Evolutionary conservation across 2,113 vertebrate species (phyloP).

Genomic region (Lucifuga dentata): DNA sequence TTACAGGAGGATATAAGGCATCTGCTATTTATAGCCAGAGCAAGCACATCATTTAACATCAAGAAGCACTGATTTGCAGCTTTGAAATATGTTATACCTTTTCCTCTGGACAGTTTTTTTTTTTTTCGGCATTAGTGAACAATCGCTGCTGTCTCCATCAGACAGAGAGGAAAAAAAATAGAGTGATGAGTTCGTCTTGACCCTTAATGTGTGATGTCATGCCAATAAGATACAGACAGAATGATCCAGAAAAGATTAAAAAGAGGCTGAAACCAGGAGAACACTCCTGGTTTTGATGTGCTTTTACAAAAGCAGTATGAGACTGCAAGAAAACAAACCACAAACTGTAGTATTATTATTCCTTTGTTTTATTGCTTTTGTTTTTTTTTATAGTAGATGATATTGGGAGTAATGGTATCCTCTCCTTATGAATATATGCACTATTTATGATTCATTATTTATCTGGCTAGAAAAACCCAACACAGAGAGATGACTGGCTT

Average conservation of each 20-base stretch:
- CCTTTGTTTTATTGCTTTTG: neutral
- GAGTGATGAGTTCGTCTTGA: constrained; percentile 37
- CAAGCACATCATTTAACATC: constrained; percentile 15
- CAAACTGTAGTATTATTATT: no score
- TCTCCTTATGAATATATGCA: no score
- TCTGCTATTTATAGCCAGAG: neutral
- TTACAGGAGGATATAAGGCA: neutral
- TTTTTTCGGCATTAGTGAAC: constrained; percentile 10
- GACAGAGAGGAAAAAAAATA: neutral
- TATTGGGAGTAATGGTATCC: no score
- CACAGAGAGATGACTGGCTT: neutral
- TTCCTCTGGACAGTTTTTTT: neutral
- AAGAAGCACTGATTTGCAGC: constrained; percentile 11
- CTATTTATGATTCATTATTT: no score
- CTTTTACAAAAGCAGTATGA: neutral
- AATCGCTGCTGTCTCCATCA: neutral
- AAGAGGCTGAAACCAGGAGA: neutral
- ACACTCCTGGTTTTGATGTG: neutral
- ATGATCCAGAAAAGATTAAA: neutral
- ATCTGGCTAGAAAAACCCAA: no score
- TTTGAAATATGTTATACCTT: constrained; percentile 7
- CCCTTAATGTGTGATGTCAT: constrained; percentile 34
- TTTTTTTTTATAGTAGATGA: no score
- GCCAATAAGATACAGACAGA: neutral
- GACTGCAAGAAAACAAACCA: neutral